Evolutionary conservation across 2,113 vertebrate species (phyloP).

Genomic region (Engraulis encrasicolus): DNA sequence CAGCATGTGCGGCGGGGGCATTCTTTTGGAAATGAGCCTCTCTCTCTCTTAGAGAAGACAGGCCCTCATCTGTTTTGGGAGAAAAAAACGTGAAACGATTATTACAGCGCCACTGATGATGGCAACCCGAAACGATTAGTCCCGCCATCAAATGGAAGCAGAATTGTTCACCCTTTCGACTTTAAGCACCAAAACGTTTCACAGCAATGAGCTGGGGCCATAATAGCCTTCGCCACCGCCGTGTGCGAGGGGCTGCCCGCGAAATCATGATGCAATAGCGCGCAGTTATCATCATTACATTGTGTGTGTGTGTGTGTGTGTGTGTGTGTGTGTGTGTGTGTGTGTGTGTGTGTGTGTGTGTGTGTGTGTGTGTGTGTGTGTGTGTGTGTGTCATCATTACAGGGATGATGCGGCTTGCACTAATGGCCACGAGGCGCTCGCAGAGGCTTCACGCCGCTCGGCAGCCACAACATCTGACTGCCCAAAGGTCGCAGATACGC

Average conservation of each 20-base stretch:
- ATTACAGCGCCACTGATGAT: constrained; percentile 31
- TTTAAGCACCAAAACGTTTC: constrained; percentile 57
- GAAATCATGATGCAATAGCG: constrained; percentile 61
- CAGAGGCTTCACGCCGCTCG: neutral
- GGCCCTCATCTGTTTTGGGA: constrained; percentile 44
- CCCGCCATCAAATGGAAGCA: constrained; percentile 51
- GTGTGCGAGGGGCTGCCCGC: constrained; percentile 46
- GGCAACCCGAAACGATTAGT: constrained; percentile 12
- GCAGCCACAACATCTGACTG: neutral
- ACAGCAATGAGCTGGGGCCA: constrained; percentile 37
- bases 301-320: no score
- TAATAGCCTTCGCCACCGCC: constrained; percentile 28
- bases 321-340: no score
- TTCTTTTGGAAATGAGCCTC: constrained; percentile 36
- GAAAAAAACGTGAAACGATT: constrained; percentile 42
- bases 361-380: no score
- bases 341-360: no score
- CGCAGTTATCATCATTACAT: constrained; percentile 63
- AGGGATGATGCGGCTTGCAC: constrained; percentile 53
- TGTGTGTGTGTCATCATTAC: no score
- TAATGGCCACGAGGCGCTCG: neutral
- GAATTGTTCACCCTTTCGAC: constrained; percentile 58
- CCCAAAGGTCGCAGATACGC: neutral
- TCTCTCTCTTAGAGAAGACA: constrained; percentile 25
- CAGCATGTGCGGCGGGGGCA: no score